Percentiles rank a stretch among this genome's conserved stretches.
phyloP scores from a whole-genome alignment of 2,113 vertebrate genomes.

The Microcebus ravelobensis region DNA sequence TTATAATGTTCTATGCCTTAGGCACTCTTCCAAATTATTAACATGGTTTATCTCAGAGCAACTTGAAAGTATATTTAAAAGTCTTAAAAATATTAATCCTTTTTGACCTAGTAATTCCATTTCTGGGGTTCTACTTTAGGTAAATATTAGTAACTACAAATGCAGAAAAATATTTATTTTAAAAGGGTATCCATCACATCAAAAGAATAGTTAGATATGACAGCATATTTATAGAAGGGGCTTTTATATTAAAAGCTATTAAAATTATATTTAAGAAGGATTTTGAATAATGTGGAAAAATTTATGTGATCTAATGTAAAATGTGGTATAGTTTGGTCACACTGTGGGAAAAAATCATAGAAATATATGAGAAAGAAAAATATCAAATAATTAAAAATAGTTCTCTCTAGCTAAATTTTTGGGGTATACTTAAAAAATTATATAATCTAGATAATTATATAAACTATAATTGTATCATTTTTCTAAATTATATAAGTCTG shows the following conservation, averaged over 20 bases:
- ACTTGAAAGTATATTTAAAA: conserved; percentile 14
- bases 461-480: not conserved
- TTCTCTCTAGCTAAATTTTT: not conserved
- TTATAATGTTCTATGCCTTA: not conserved
- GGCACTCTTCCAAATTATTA: not conserved
- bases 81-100: not conserved
- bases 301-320: not conserved
- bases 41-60: not conserved
- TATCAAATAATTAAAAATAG: not conserved
- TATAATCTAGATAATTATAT: not conserved
- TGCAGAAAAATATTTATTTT: not conserved
- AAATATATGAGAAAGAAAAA: not conserved
- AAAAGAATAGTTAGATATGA: not conserved
- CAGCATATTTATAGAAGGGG: not conserved
- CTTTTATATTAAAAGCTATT: not conserved
- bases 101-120: not conserved
- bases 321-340: not conserved
- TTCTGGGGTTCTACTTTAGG: not conserved
- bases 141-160: not conserved
- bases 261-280: not conserved
- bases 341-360: not conserved
- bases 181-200: not conserved
- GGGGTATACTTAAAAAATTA: not conserved
- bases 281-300: not conserved
- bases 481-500: not conserved